These are phyloP conservation scores for Balaenoptera acutorostrata DNA, from an alignment of 2,113 vertebrate genomes.

Conservation along the genomic window DNA sequence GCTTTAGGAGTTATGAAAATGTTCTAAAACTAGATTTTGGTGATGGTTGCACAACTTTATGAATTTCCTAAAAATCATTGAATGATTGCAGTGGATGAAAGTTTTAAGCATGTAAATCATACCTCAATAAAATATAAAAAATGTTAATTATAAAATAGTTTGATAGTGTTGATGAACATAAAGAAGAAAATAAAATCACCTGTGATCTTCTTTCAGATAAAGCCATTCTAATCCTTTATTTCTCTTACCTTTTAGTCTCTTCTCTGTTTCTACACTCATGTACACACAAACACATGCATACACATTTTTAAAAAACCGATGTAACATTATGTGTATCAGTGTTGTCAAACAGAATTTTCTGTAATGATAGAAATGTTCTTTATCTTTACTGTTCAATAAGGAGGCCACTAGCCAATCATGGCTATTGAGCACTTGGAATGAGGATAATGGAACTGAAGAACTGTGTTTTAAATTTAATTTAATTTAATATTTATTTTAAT, in stretches of 20 bases:
- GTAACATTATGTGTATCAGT: background rate
- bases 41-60: background rate
- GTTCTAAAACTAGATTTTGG: background rate
- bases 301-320: background rate
- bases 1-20: background rate
- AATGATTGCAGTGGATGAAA: background rate
- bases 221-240: background rate
- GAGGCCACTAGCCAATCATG: background rate
- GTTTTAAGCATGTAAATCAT: background rate
- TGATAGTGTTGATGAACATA: background rate
- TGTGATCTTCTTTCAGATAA: background rate
- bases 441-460: background rate
- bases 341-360: background rate
- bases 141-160: background rate
- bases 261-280: background rate
- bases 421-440: background rate
- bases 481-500: background rate
- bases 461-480: background rate
- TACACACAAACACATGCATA: background rate
- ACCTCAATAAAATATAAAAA: background rate
- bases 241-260: background rate
- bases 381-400: background rate
- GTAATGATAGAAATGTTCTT: background rate
- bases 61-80: background rate
- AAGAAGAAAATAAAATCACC: background rate